Evolutionary conservation across 1,140 invertebrate species (phyloP), one percentile per base, ranked within the genome.

Genomic region (Drosophila varians): DNA sequence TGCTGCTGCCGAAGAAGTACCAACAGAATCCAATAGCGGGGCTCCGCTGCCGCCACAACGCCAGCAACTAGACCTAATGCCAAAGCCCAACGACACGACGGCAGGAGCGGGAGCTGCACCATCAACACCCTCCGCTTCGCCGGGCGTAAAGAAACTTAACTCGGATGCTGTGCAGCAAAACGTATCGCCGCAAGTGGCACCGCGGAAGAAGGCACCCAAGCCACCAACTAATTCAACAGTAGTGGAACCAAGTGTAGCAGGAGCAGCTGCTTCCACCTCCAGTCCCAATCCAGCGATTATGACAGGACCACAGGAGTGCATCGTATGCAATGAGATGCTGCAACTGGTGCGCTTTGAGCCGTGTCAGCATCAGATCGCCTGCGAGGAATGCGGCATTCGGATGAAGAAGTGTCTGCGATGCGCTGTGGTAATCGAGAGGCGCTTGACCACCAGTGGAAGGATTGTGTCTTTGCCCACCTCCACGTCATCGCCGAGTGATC

Each of bases 371-470:
- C 92, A 93, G 77, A 93, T 96, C 12, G 93, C 94, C 1, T 97
- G 96, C 88, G 93, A 94, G 72, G 96, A 96, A 55, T 97, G 96
- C 90, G 94, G 94, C 47, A 91, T 94, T 11, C 92, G 95, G 26
- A 96, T 97, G 94, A 97, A 96, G 87, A 96, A 96, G 90, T 97
- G 96, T 90, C 89, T 96, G 16, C 91, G 93, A 26, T 97, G 96
- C 87, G 93, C 94, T 26, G 89, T 92, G 21, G 68, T 92, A 4
- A 95, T 96, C 26, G 92, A 93, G 48, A 92, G 91, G 49, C 92
- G 94, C 45, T 57, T 93, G 46, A 87, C 89, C 5, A 47, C 53
- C 26, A 89, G 74, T 65, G 80, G 87, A 0, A 65, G 69, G 51
- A 28, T 62, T 14, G 53, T 86, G 54, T 53, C 61, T 28, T 45